phyloP scores from a whole-genome alignment of 2,888 invertebrate species.

The Nematopogon swammerdamellus region DNA sequence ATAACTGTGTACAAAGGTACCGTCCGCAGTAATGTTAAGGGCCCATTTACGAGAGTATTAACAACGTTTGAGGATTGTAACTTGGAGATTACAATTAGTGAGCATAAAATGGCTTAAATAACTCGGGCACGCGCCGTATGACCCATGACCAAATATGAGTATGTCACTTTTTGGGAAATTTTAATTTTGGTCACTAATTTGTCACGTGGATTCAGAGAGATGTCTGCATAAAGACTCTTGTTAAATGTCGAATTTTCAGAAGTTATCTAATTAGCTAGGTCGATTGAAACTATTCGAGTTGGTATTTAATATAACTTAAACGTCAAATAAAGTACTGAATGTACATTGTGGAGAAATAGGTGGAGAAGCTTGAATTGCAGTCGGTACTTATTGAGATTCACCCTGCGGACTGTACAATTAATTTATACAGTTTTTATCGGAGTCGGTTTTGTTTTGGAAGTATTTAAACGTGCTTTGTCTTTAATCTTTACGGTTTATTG shows the following conservation, averaged over 20 bases:
- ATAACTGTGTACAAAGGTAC: slow-evolving; percentile 28
- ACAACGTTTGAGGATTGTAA: neutral
- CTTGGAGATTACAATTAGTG: neutral
- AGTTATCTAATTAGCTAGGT: no score
- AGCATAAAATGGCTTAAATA: neutral
- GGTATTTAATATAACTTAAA: no score
- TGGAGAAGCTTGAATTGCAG: no score
- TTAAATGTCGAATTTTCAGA: no score
- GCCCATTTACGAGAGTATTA: neutral
- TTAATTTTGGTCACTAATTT: neutral
- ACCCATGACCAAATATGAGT: neutral
- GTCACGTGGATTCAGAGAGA: no score
- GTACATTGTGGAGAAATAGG: no score
- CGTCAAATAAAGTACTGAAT: no score
- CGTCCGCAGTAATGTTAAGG: slow-evolving; percentile 14
- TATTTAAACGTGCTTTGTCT: neutral
- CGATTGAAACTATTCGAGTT: no score
- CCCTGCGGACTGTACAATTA: slow-evolving; percentile 19
- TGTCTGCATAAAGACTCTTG: no score
- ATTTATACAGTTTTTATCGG: slow-evolving; percentile 46
- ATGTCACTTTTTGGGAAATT: neutral
- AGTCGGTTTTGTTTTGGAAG: slow-evolving; percentile 20
- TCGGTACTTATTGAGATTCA: neutral
- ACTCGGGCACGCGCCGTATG: neutral
- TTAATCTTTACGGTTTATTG: neutral